A percentile compares a stretch with the other conserved stretches of the same genome.
phyloP scores from a whole-genome alignment of 2,888 invertebrate species.

The Rhabditophanes sp. region DNA sequence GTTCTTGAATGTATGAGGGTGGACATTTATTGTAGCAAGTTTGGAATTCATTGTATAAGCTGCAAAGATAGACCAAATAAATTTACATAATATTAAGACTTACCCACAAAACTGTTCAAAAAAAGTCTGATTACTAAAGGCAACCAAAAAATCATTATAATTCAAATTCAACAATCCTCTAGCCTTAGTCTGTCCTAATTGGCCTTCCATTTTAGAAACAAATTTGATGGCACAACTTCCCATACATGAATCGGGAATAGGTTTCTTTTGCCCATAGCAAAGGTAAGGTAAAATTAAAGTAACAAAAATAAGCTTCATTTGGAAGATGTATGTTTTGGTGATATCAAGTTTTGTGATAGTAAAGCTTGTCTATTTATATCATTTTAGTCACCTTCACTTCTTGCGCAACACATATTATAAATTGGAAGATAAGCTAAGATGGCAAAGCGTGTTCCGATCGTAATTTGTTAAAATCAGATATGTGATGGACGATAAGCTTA shows the following conservation, averaged over 20 bases:
- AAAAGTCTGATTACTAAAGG: slow-evolving; percentile 35
- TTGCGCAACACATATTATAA: no score
- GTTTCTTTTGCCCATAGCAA: slow-evolving; percentile 20
- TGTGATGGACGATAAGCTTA: no score
- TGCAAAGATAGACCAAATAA: slow-evolving; percentile 10
- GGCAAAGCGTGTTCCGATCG: no score
- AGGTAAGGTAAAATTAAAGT: no score
- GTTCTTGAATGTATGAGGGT: slow-evolving; percentile 34
- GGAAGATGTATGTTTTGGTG: not conserved
- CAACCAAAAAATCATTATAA: slow-evolving; percentile 36
- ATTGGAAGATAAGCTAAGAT: no score
- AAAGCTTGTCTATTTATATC: not conserved
- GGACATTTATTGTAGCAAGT: slow-evolving; percentile 32
- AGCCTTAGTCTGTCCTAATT: slow-evolving; percentile 28
- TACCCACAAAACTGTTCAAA: slow-evolving; percentile 38
- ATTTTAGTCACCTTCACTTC: no score
- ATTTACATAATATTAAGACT: slow-evolving; percentile 7
- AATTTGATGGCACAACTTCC: slow-evolving; percentile 38
- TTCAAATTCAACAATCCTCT: slow-evolving; percentile 25
- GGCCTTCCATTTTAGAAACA: slow-evolving; percentile 25
- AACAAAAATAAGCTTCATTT: slow-evolving; percentile 1
- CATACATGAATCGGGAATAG: slow-evolving; percentile 32
- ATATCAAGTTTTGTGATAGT: not conserved
- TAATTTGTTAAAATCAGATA: no score
- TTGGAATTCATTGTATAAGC: slow-evolving; percentile 37